Percentiles rank a stretch among this genome's conserved stretches.
phyloP scores from a whole-genome alignment of 2,888 invertebrate genomes.

The Bruchidius siliquastri region DNA sequence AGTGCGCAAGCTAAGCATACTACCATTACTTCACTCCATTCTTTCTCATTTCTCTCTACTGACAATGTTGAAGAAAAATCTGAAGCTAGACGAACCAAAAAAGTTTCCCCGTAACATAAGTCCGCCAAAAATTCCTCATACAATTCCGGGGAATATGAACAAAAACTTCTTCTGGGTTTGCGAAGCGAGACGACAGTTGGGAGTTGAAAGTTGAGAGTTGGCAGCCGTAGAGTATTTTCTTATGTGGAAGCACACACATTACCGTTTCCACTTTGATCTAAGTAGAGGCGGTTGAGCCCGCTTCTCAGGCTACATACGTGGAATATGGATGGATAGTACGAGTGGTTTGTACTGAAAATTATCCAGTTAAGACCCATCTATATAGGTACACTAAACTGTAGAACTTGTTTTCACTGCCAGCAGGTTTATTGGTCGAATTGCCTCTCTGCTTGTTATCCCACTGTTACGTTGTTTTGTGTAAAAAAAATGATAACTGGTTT shows the following conservation, averaged over 20 bases:
- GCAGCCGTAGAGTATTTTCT: not conserved
- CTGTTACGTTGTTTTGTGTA: too few relatives aligned
- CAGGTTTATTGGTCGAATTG: too few relatives aligned
- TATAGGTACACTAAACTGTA: too few relatives aligned
- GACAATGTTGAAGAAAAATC: too few relatives aligned
- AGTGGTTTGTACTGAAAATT: not conserved
- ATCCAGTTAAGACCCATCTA: too few relatives aligned
- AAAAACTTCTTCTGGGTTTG: not conserved
- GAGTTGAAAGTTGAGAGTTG: not conserved
- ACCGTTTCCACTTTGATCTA: constrained; percentile 2
- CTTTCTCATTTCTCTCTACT: too few relatives aligned
- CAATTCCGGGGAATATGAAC: not conserved
- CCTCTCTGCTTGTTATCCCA: too few relatives aligned
- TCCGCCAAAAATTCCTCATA: not conserved
- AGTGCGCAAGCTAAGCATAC: too few relatives aligned
- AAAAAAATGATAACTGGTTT: too few relatives aligned
- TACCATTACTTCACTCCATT: too few relatives aligned
- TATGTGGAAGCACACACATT: constrained; percentile 2
- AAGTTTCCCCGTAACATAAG: not conserved
- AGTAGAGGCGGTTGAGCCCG: not conserved
- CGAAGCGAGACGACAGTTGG: not conserved
- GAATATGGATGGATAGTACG: not conserved
- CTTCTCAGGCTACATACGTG: not conserved
- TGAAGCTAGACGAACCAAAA: not conserved
- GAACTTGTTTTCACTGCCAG: too few relatives aligned